Evolutionary conservation across 2,888 invertebrate genomes (phyloP).

Genomic region (Polia nebulosa): DNA sequence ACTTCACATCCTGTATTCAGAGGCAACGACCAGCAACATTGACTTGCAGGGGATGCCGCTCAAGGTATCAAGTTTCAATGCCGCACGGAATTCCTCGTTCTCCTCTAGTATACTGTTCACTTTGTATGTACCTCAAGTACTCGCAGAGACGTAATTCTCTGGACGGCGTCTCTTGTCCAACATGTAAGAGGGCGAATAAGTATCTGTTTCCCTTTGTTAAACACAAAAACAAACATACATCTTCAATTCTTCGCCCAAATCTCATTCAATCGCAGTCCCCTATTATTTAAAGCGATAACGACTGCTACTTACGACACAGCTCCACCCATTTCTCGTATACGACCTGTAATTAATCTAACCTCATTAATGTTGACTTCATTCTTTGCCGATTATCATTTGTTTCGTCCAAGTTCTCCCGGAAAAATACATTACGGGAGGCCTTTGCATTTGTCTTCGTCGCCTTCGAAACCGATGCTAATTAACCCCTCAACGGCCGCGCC

Average conservation of each 20-base stretch:
- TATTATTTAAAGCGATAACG: slow-evolving; percentile 57
- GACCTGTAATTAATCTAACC: slow-evolving; percentile 84
- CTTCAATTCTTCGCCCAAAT: slow-evolving; percentile 20
- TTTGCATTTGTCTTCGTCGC: slow-evolving; percentile 90
- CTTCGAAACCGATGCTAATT: slow-evolving; percentile 87
- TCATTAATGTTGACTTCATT: slow-evolving; percentile 89
- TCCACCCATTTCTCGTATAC: slow-evolving; percentile 69
- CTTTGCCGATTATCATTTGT: slow-evolving; percentile 91
- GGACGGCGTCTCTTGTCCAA: slow-evolving; percentile 48
- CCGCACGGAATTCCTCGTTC: slow-evolving; percentile 50
- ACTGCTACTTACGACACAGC: slow-evolving; percentile 50
- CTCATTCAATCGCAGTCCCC: slow-evolving; percentile 55
- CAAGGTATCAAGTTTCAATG: slow-evolving; percentile 51
- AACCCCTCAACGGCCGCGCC: too few species aligned
- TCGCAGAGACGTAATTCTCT: slow-evolving; percentile 49
- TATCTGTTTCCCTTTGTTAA: slow-evolving; percentile 48
- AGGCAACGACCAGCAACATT: slow-evolving; percentile 8
- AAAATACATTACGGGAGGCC: slow-evolving; percentile 88
- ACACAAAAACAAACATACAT: slow-evolving; percentile 29
- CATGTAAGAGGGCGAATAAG: slow-evolving; percentile 15
- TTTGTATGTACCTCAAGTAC: slow-evolving; percentile 53
- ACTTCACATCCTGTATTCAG: slow-evolving; percentile 1
- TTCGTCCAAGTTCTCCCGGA: slow-evolving; percentile 84
- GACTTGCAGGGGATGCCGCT: slow-evolving; percentile 31
- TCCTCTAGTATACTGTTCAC: slow-evolving; percentile 42